Base-by-base conservation (phyloP, 1,140 invertebrate species). In the Hycleus phaleratus region DNA sequence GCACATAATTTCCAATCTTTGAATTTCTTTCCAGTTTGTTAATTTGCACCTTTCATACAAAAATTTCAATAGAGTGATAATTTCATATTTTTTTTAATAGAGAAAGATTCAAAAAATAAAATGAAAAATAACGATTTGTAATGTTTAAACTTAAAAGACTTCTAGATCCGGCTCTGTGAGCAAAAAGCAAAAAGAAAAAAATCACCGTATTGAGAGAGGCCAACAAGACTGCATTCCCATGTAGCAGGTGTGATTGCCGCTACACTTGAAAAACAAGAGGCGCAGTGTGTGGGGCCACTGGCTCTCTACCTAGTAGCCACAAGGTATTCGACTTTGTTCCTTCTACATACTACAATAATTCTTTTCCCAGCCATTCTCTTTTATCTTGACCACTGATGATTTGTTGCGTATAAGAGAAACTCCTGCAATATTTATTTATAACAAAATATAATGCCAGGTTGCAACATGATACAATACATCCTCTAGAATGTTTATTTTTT, bases 161-260 rank as follows among this genome's bases (percentile, higher is more conserved):
- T 45, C 46, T 43, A 26, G 12, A 42, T 11, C 12, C 45, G 48
- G 48, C 24, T 42, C 32, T 56, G 46, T 49, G 40, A 47, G 32
- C 32, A 40, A 47, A 47, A 48, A 12, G 38, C 42, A 56, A 48
- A 25, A 48, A 42, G 42, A 56, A 48, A 32, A 40, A 56, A 45
- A 40, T 49, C 26, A 48, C 43, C 43, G 43, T 24, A 9, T 49
- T 12, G 48, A 47, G 54, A 47, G 38, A 40, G 42, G 38, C 42
- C 47, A 47, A 40, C 48, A n/a, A 38, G 39, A 53, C 57, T 53
- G 49, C 57, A 59, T 59, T 59, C 57, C 49, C 57, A 12, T 53
- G 50, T 47, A 51, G 57, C 57, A 59, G 57, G 49, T 59, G 57
- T 59, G 57, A 59, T 59, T 45, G 40, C 24, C 18, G 44, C 38